A percentile compares a stretch with the other conserved stretches of the same genome.
Evolutionary conservation across 2,888 invertebrate genomes (phyloP).

Genomic region (Acleris sparsana): DNA sequence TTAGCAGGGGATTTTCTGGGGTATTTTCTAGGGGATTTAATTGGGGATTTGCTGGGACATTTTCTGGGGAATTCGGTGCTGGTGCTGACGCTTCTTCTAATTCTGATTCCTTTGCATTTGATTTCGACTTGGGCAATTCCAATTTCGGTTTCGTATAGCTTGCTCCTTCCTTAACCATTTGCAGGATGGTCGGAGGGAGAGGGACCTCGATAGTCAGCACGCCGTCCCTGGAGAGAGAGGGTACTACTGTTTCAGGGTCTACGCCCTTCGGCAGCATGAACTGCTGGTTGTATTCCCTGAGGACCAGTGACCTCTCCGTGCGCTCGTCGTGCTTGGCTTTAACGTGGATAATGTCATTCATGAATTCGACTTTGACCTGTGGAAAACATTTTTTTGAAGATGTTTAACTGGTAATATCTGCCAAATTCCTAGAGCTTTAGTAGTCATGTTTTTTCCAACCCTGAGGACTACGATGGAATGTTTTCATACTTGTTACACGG

Average conservation of each 20-base stretch:
- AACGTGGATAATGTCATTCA: conserved; percentile 82
- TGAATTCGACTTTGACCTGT: conserved; percentile 56
- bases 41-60: too few species aligned
- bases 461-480: too few species aligned
- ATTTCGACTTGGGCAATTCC: neutral
- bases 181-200: conserved; percentile 79
- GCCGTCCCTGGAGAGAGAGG: conserved; percentile 95
- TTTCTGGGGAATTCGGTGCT: too few species aligned
- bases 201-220: conserved; percentile 96
- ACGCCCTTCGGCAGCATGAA: conserved; percentile 95
- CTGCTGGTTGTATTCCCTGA: conserved; percentile 96
- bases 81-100: too few species aligned
- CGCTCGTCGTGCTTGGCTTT: conserved; percentile 97
- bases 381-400: conserved; percentile 4
- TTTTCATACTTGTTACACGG: too few species aligned
- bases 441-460: too few species aligned
- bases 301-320: conserved; percentile 92
- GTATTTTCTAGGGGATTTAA: too few species aligned
- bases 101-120: neutral
- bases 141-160: too few species aligned
- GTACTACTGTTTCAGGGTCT: conserved; percentile 93
- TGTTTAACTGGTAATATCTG: neutral
- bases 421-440: too few species aligned
- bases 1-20: too few species aligned
- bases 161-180: conserved; percentile 57